phyloP scores from a whole-genome alignment of 2,797 vertebrate genomes.

The Arctocebus calabarensis region DNA sequence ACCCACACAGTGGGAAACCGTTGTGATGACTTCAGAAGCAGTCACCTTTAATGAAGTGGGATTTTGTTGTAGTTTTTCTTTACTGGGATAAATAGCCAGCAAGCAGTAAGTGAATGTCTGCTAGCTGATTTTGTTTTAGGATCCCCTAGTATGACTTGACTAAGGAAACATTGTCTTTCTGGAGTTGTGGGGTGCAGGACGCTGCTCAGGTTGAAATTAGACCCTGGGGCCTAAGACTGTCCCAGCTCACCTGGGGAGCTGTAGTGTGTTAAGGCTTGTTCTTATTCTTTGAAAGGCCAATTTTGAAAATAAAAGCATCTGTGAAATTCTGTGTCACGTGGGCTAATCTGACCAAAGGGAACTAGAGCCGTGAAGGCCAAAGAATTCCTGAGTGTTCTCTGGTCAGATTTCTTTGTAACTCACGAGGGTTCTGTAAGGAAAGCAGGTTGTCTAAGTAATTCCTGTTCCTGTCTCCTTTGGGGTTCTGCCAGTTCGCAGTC shows the following conservation, averaged over 20 bases:
- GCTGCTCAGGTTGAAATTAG: background rate
- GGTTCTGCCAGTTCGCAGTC: slow-evolving; percentile 32
- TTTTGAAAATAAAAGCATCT: slow-evolving; percentile 29
- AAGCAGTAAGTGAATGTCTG: slow-evolving; percentile 76
- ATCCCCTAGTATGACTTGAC: slow-evolving; percentile 56
- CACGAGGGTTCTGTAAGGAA: slow-evolving; percentile 54
- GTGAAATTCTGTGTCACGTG: background rate
- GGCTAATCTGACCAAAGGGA: slow-evolving; percentile 57
- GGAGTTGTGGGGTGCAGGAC: background rate
- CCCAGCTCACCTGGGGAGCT: background rate
- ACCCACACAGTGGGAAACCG: slow-evolving; percentile 48
- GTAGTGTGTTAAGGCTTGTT: background rate
- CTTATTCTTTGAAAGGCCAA: background rate
- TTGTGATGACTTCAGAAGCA: slow-evolving; percentile 38
- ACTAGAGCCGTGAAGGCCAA: background rate
- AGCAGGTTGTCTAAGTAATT: slow-evolving; percentile 60
- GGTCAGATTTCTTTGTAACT: slow-evolving; percentile 65
- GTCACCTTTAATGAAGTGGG: slow-evolving; percentile 63
- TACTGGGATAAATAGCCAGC: slow-evolving; percentile 70
- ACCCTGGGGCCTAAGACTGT: background rate
- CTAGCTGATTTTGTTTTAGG: slow-evolving; percentile 66
- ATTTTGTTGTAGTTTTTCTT: background rate
- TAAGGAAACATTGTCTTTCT: slow-evolving; percentile 51
- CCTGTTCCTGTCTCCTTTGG: background rate
- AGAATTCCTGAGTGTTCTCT: slow-evolving; percentile 49